Base-by-base conservation (phyloP, 1,140 invertebrate species). In the Phymorhynchus buccinoides region DNA sequence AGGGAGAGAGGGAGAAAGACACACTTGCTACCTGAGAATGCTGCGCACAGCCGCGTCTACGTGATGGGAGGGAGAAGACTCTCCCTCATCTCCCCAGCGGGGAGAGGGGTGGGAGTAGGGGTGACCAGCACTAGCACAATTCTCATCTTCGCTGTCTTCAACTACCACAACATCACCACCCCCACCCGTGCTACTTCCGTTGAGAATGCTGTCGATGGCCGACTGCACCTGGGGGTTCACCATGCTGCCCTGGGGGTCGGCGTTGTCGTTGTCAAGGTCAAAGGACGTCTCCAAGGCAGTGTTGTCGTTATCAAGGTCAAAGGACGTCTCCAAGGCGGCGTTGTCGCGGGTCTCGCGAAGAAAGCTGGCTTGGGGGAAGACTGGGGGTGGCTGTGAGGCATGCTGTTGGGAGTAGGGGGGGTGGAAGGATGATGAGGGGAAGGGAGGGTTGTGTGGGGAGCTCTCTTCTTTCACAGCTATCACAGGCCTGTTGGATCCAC, bases 191-290 rank as follows among this genome's bases (percentile, higher is more conserved):
- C 87, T 81, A 80, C 85, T 89, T 30, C 89, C 83, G 85, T 88
- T 88, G 30, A 91, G 85, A 83, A 91, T 91, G 48, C 90, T 91
- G 71, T 91, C 88, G 86, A 91, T 91, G 87, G 91, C 91, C 88
- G 87, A 89, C 85, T 91, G 89, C 88, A 91, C 89, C 82, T 91
- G 88, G 52, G 87, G 87, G 79, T 89, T 91, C 14, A 90, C 84
- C 79, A 87, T 86, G 78, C 41, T 62, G 32, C 83, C 52, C 35
- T 84, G 85, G 9, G 85, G 88, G 62, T 90, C 87, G 1, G 86
- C 75, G n/a, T 80, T 85, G 35, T 83, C 48, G n/a, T n/a, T n/a
- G 81, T 87, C 87, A 27, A 79, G 80, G 27, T 87, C 86, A 27
- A 86, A 86, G 41, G 85, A 86, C 22, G 82, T 62, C n/a, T 84